Percentiles rank a stretch among this genome's conserved stretches.
phyloP scores from a whole-genome alignment of 2,888 invertebrate species.

The Tanytarsus gracilentus region DNA sequence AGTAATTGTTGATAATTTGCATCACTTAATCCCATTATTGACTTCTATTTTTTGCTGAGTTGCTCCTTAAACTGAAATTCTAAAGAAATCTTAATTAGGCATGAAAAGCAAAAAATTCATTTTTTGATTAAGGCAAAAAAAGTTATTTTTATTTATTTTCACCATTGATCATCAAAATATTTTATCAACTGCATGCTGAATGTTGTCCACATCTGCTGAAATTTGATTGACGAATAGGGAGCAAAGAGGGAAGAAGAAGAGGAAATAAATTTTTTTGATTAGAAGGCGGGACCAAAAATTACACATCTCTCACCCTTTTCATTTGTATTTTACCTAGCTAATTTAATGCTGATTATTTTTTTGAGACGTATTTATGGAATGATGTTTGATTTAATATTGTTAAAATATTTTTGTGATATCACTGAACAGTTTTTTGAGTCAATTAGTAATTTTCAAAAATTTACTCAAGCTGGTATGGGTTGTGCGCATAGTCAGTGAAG shows the following conservation, averaged over 20 bases:
- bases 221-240: neutral
- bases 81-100: neutral
- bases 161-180: neutral
- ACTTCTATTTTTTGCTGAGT: neutral
- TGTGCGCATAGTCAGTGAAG: neutral
- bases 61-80: neutral
- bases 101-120: neutral
- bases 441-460: neutral
- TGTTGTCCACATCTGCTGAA: neutral
- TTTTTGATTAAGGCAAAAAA: neutral
- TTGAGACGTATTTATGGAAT: too few species aligned
- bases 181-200: neutral
- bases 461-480: neutral
- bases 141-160: neutral
- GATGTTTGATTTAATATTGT: too few species aligned
- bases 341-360: too few species aligned
- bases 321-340: neutral
- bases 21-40: conserved; percentile 12
- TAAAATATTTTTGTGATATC: too few species aligned
- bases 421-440: too few species aligned
- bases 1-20: conserved; percentile 14
- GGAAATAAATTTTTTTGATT: neutral
- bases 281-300: neutral
- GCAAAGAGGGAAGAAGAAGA: neutral
- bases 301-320: neutral